Percentiles rank a stretch among this genome's conserved stretches.
phyloP scores from a whole-genome alignment of 2,888 invertebrate genomes.

The Ectropis crepuscularia region DNA sequence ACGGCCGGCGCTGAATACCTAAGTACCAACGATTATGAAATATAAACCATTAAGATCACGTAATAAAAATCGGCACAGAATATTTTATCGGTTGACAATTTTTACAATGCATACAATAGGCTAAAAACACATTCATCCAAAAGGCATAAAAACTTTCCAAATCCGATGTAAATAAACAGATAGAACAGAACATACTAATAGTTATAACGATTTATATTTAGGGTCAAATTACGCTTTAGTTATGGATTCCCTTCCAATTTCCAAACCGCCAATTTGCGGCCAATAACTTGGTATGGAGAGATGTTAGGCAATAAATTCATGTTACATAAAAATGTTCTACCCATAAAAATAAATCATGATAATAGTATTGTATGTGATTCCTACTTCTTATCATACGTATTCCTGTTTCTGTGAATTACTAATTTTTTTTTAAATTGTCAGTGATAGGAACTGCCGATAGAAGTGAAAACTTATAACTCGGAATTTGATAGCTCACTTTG shows the following conservation, averaged over 20 bases:
- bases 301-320: conserved; percentile 21
- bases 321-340: conserved; percentile 13
- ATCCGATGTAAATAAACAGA: no score
- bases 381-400: background rate
- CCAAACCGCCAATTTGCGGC: conserved; percentile 19
- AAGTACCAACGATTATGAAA: conserved; percentile 54
- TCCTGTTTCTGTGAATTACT: background rate
- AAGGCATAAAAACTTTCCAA: no score
- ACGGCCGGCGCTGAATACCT: conserved; percentile 58
- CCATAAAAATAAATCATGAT: conserved; percentile 10
- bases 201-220: background rate
- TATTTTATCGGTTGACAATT: conserved; percentile 42
- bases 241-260: conserved; percentile 20
- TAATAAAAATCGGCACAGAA: conserved; percentile 44
- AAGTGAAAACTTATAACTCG: no score
- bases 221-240: conserved; percentile 6
- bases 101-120: conserved; percentile 26
- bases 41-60: conserved; percentile 43
- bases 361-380: background rate
- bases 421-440: no score
- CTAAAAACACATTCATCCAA: no score
- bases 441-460: no score
- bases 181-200: no score
- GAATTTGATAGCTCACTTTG: no score
- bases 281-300: conserved; percentile 18